A percentile compares a stretch with the other conserved stretches of the same genome.
Conservation (phyloP, 2,113 vertebrate species). For the mouse (Mus musculus) region GRCm39 chr14:104527001-104527500, state of each 20-base stretch:
- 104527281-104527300: neutral
- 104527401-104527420: neutral
- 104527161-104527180: neutral
- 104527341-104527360: neutral
- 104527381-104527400: neutral
- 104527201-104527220: too few species aligned
- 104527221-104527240: neutral
- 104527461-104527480: neutral
- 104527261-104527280: neutral
- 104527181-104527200: neutral
- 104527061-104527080: neutral
- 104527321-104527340: neutral
- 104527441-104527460: neutral
- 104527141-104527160: neutral
- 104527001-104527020: neutral
- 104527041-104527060: neutral
- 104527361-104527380: neutral
- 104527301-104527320: neutral
- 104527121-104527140: neutral
- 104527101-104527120: too few species aligned
- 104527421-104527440: neutral
- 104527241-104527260: neutral
- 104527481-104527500: conserved; percentile 9
- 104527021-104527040: neutral
- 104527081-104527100: neutral